These are phyloP conservation scores for Equus przewalskii DNA, from an alignment of 2,113 vertebrate genomes.

Conservation along the genomic window DNA sequence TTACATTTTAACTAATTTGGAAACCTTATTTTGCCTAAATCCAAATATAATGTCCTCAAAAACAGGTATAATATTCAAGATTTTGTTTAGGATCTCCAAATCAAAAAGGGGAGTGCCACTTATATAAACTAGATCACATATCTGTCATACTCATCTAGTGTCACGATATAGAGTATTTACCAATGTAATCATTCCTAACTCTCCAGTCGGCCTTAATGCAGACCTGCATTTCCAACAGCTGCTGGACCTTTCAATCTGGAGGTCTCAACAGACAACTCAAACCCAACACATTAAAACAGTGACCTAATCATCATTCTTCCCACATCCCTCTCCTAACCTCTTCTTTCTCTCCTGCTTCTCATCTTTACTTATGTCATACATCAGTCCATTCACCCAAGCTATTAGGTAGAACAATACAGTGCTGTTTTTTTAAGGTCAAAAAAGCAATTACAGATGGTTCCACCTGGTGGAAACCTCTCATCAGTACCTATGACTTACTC, in stretches of 20 bases:
- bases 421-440: background rate
- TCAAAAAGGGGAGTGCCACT: background rate
- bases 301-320: background rate
- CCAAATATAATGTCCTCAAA: background rate
- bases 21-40: background rate
- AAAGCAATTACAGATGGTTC: background rate
- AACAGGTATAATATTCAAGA: background rate
- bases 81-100: background rate
- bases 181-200: background rate
- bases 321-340: background rate
- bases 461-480: background rate
- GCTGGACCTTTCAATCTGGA: background rate
- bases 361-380: background rate
- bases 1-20: background rate
- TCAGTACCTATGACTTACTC: background rate
- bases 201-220: background rate
- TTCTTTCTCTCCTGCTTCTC: background rate
- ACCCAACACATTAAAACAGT: background rate
- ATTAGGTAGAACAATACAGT: background rate
- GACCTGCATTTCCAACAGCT: constrained; percentile 17
- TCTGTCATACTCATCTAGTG: background rate
- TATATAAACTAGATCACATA: background rate
- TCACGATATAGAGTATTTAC: background rate
- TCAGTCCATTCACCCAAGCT: background rate
- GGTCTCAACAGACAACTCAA: background rate